Evolutionary conservation across 2,797 vertebrate species (phyloP).

Genomic region (Propithecus deckenii): DNA sequence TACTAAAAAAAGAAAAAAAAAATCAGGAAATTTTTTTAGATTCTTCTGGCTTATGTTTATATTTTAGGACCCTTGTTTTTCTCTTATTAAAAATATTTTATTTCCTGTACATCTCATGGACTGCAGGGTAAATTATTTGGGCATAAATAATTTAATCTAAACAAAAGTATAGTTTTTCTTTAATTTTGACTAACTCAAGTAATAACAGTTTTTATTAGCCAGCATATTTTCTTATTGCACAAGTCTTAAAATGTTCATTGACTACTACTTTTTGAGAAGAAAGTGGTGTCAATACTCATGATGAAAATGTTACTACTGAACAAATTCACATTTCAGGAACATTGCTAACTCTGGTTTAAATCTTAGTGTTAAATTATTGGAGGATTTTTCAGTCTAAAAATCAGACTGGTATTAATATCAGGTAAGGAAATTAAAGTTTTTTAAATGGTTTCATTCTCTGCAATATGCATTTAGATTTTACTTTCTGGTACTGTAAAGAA

Average conservation of each 20-base stretch:
- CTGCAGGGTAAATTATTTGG: conserved; percentile 71
- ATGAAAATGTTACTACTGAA: conserved; percentile 67
- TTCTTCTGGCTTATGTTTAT: conserved; percentile 64
- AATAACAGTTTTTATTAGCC: conserved; percentile 65
- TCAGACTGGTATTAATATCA: conserved; percentile 61
- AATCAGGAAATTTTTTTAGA: conserved; percentile 71
- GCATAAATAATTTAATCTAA: conserved; percentile 59
- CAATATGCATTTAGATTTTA: conserved; percentile 65
- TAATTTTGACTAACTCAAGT: conserved; percentile 60
- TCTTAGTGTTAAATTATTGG: conserved; percentile 53
- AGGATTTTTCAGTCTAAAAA: conserved; percentile 55
- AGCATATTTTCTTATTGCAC: conserved; percentile 68
- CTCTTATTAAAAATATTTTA: conserved; percentile 63
- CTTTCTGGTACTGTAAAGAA: conserved; percentile 77
- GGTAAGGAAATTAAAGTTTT: conserved; percentile 58
- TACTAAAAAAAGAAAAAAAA: conserved; percentile 59
- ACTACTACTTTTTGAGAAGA: conserved; percentile 66
- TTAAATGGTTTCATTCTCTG: conserved; percentile 49
- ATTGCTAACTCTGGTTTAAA: conserved; percentile 54
- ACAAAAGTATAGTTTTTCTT: conserved; percentile 60
- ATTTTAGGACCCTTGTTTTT: conserved; percentile 63
- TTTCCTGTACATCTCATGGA: conserved; percentile 61
- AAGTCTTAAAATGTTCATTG: conserved; percentile 56
- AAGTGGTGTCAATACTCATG: conserved; percentile 28
- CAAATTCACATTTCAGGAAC: conserved; percentile 59